Evolutionary conservation across 1,140 invertebrate species (phyloP).

Genomic region (Philopotamus ludificatus): DNA sequence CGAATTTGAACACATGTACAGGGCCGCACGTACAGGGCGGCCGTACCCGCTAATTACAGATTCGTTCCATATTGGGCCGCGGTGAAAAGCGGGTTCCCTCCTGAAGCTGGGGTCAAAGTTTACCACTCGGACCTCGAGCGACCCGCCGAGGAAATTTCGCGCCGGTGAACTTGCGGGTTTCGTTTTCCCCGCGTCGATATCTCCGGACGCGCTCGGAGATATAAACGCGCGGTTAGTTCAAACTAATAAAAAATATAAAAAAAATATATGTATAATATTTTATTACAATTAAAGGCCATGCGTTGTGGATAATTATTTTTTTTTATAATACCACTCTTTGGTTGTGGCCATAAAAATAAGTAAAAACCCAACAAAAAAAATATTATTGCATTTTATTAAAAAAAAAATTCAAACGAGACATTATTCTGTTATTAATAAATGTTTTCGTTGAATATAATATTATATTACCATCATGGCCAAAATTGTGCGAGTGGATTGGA

Average conservation of each 20-base stretch:
- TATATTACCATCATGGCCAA: too few species aligned
- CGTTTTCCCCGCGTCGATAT: background rate
- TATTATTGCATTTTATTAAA: too few species aligned
- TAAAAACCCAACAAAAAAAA: too few species aligned
- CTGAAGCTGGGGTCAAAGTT: slow-evolving; percentile 35
- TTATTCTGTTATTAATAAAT: too few species aligned
- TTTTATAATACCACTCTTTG: too few species aligned
- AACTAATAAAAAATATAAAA: background rate
- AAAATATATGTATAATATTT: background rate
- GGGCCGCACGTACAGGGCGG: slow-evolving; percentile 35
- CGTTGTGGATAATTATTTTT: too few species aligned
- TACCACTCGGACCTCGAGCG: slow-evolving; percentile 34
- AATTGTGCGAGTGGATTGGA: too few species aligned
- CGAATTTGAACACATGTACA: slow-evolving; percentile 39
- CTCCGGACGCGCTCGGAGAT: background rate
- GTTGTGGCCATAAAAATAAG: too few species aligned
- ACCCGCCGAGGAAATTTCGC: slow-evolving; percentile 15
- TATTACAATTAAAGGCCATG: background rate
- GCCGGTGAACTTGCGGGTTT: slow-evolving; percentile 14
- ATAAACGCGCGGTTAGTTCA: background rate
- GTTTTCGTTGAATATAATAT: too few species aligned
- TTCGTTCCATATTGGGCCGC: slow-evolving; percentile 42
- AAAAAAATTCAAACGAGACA: too few species aligned
- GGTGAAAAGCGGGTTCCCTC: slow-evolving; percentile 31
- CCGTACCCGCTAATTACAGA: slow-evolving; percentile 40